A percentile compares a stretch with the other conserved stretches of the same genome.
phyloP scores from a whole-genome alignment of 2,113 vertebrate genomes.

The Carassius auratus region DNA sequence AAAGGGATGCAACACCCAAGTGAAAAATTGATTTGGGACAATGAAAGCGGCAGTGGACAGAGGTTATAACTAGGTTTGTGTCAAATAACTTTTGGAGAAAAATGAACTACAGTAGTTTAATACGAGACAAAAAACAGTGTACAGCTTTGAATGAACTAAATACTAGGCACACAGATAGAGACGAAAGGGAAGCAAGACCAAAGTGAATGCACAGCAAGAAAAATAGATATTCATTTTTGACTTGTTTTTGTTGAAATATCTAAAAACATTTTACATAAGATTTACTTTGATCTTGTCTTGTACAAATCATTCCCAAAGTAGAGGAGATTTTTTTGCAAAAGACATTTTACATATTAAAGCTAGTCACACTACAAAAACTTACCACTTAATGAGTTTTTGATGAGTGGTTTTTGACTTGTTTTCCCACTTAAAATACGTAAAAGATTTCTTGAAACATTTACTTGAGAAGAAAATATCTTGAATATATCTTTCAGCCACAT shows the following conservation, averaged over 20 bases:
- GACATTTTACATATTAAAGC: background rate
- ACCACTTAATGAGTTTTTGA: background rate
- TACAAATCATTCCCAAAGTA: background rate
- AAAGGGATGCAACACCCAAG: background rate
- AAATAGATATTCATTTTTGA: background rate
- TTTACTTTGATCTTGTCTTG: background rate
- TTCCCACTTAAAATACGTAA: background rate
- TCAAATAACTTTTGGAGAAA: background rate
- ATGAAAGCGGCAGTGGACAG: background rate
- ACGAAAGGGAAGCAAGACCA: background rate
- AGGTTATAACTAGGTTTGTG: background rate
- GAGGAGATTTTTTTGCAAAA: background rate
- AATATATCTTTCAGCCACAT: too few relatives aligned
- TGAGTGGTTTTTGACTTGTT: background rate
- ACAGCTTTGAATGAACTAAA: background rate
- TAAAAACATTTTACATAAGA: background rate
- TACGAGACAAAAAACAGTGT: background rate
- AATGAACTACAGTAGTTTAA: background rate
- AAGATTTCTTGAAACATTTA: background rate
- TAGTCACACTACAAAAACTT: background rate
- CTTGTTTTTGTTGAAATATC: background rate
- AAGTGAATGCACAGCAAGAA: background rate
- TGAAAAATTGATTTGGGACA: background rate
- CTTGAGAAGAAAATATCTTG: background rate
- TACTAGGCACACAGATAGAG: background rate